Base-by-base conservation (phyloP, 1,140 invertebrate genomes). In the Thaumetopoea pityocampa region DNA sequence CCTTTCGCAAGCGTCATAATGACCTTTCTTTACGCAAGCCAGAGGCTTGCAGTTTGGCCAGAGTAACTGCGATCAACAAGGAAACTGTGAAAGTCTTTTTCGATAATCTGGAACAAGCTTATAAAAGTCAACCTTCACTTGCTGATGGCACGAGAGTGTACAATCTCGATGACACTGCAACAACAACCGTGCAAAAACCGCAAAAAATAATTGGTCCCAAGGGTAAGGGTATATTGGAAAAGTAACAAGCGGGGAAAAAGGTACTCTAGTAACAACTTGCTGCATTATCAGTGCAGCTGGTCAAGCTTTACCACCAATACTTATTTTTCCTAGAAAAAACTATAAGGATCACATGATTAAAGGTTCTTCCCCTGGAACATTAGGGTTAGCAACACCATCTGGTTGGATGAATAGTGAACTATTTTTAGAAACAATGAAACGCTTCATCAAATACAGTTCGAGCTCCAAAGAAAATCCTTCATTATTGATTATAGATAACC, bases 401-500 rank as follows among this genome's bases (percentile, higher is more conserved):
- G 80, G 62, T 26, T 87, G 82, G 66, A 74, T 86, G 74, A 88
- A 72, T 46, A 51, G 48, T 23, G 34, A 60, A 11, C 62, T 86
- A 14, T 86, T 81, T 55, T 52, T 74, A 17, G 56, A 80, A 59
- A 85, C 86, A 10, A 57, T 87, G 51, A 46, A 80, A 36, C 85
- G 86, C 56, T 86, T 86, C 29, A 56, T 82, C 8, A 56, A 61
- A 11, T 41, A 78, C 62, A 51, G 56, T 5, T 51, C 50, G 20
- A 35, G 51, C 24, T 58, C 70, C 1, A 41, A 32, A 49, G 60
- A 85, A 9, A 53, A 58, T 42, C 69, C 67, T 51, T 51, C 59
- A n/a, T 41, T 85, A 5, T 26, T 87, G n/a, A 51, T 86, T 4
- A 58, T 72, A 22, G 80, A 86, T 54, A 86, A 85, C 37, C 73